Evolutionary conservation across 2,888 invertebrate species (phyloP), one percentile per base, ranked within the genome.

Genomic region (Protodeltote pygarga): DNA sequence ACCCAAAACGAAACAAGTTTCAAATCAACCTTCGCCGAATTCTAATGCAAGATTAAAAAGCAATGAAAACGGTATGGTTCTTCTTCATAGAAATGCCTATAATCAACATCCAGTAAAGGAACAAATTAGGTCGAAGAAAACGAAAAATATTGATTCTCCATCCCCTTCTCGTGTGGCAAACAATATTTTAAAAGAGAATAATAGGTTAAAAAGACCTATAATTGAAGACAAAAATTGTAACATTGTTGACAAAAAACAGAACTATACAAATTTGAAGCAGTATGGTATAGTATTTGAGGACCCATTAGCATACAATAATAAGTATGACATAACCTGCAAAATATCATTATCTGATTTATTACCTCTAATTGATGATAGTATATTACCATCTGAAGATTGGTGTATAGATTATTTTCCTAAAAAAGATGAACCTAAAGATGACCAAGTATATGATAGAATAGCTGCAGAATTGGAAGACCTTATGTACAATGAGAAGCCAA

Each of bases 361-460:
- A 47, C 82, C 88, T 45, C 65, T 70, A 38, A 79, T 92, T 42
- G 71, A 83, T 64, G 79, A 79, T 46, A 79, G 47, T 59, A 77
- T 88, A 54, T 76, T 92, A 20, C 92, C 92, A n/a, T 81, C 85
- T 3, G 74, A 83, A 19, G 87, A 88, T 16, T 92, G 92, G 92
- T 79, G 77, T 60, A 88, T 92, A 68, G 91, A 92, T 50, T 89
- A 85, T 61, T 84, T 89, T 46, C 92, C 92, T 9, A 86, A 84
- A 66, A 80, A 69, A 49, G 83, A 85, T 38, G 89, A 89, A 71
- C 84, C 83, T 1, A 89, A 85, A 57, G 83, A 89, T 73, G 92
- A 92, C 64, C 89, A 90, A 78, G 89, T 92, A 3, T 92, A 92
- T 83, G 92, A 92, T 54, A 77, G 90, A 39, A 92, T 92, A 72